Base-by-base conservation (phyloP, 2,888 invertebrate genomes). In the Phoronis australis region DNA sequence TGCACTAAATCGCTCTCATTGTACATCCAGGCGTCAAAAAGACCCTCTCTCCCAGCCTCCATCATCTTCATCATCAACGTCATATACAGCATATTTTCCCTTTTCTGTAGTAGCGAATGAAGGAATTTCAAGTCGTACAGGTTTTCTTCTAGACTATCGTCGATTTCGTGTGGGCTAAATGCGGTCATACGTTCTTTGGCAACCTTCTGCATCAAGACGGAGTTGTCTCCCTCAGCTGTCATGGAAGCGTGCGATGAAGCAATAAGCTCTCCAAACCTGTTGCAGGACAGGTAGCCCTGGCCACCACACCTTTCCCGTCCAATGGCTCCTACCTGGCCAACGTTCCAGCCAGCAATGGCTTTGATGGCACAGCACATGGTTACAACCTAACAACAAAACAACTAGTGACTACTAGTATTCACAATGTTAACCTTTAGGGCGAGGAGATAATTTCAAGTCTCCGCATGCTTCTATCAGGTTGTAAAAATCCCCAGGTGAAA, bases 331-430 rank as follows among this genome's bases (percentile, higher is more conserved):
- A 58, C 50, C 21, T 54, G 41, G 23, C 54, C 55, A 18, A 55
- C 40, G 43, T 61, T 51, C 64, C 64, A 64, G 1, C 54, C 51
- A 15, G 55, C 49, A 4, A 64, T 31, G 2, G 64, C 62, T 46
- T 64, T 64, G 37, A 64, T 64, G 31, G 51, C 61, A 43, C 64
- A 64, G 47, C 64, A 64, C 60, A 64, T 60, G 6, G 60, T 62
- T 23, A 64, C 62, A 9, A 64, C 52, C 23, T 60, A n/a, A n/a
- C n/a, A n/a, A n/a, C n/a, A n/a, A n/a, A n/a, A n/a, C n/a, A n/a
- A n/a, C n/a, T n/a, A n/a, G n/a, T n/a, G n/a, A n/a, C n/a, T n/a
- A n/a, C n/a, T n/a, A n/a, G n/a, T n/a, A n/a, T n/a, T n/a, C n/a
- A n/a, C n/a, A n/a, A n/a, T n/a, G n/a, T n/a, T n/a, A n/a, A n/a